A percentile compares a stretch with the other conserved stretches of the same genome.
These are phyloP conservation scores for Acropora tenuis DNA, from an alignment of 64 coral and sea anemone genomes.

Conservation along the genomic window DNA sequence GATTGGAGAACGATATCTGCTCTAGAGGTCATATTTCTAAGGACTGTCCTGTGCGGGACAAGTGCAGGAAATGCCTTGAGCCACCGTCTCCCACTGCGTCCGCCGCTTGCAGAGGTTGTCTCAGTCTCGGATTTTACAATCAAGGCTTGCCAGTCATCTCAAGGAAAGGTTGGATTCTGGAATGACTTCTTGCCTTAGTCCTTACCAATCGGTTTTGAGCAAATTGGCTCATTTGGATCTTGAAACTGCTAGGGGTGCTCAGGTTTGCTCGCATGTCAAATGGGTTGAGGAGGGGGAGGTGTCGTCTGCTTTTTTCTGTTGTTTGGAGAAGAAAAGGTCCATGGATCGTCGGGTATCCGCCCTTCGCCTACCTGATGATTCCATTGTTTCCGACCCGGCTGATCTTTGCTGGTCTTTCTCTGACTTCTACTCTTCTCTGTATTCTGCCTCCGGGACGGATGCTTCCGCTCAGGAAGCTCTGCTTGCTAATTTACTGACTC, in stretches of 20 bases:
- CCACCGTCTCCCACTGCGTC: background rate
- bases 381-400: background rate
- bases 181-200: background rate
- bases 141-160: background rate
- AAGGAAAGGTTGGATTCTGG: background rate
- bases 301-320: constrained; percentile 33
- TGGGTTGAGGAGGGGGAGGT: constrained; percentile 70
- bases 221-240: background rate
- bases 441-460: background rate
- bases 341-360: background rate
- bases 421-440: constrained; percentile 1
- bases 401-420: background rate
- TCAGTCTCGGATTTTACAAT: background rate
- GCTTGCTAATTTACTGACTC: background rate
- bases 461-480: background rate
- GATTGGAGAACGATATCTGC: background rate
- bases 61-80: too few species aligned
- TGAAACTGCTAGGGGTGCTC: constrained; percentile 15
- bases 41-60: background rate
- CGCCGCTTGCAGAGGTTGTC: background rate
- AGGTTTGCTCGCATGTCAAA: constrained; percentile 13
- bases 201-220: background rate
- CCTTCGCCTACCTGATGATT: background rate
- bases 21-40: background rate
- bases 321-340: constrained; percentile 5